phyloP scores from a whole-genome alignment of 2,113 vertebrate genomes.

The Notechis scutatus region DNA sequence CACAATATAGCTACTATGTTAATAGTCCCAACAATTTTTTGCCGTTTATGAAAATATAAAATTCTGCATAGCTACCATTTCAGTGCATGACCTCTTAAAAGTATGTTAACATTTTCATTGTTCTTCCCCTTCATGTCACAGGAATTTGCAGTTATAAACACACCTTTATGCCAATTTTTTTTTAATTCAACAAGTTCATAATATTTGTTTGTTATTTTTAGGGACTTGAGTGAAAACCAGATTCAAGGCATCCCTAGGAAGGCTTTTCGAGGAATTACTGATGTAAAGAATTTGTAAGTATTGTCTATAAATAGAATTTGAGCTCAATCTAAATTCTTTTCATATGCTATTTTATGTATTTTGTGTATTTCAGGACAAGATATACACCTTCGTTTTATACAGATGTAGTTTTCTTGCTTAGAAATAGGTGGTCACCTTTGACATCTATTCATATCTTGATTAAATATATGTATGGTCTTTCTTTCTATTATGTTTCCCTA shows the following conservation, averaged over 20 bases:
- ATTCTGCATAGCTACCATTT: neutral
- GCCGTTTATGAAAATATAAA: neutral
- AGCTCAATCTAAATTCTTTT: conserved; percentile 9
- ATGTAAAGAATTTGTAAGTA: conserved; percentile 97
- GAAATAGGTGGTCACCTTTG: neutral
- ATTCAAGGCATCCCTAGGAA: conserved; percentile 97
- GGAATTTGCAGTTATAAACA: neutral
- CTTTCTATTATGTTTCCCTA: neutral
- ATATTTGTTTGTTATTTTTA: conserved; percentile 62
- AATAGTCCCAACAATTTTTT: neutral
- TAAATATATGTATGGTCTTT: rapidly evolving
- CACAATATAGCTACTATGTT: neutral
- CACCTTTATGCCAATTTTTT: neutral
- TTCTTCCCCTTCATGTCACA: neutral
- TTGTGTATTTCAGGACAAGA: rapidly evolving
- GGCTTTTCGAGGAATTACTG: conserved; percentile 93
- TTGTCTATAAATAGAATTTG: conserved; percentile 38
- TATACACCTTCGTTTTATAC: neutral
- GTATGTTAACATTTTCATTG: neutral
- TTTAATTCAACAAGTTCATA: neutral
- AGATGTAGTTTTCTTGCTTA: neutral
- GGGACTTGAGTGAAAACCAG: conserved; percentile 98
- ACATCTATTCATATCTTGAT: rapidly evolving
- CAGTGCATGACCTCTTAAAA: neutral
- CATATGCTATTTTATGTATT: neutral